A percentile compares a stretch with the other conserved stretches of the same genome.
phyloP scores from a whole-genome alignment of 2,113 vertebrate genomes.

The Peromyscus leucopus region DNA sequence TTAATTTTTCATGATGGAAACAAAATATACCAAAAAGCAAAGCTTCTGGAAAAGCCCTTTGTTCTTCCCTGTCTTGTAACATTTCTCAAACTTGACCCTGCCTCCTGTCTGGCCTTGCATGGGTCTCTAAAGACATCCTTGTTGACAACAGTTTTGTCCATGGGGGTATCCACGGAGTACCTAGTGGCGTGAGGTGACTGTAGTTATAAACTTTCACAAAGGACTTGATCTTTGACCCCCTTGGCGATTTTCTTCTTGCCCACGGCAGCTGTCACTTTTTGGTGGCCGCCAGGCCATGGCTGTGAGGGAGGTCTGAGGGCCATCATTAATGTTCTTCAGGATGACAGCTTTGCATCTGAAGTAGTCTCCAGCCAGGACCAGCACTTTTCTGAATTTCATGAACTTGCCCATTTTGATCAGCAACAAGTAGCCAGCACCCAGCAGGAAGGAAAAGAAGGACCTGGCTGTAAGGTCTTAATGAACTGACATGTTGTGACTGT shows the following conservation, averaged over 20 bases:
- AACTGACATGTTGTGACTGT: not conserved
- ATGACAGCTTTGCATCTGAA: too few species aligned
- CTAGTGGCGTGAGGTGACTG: not conserved
- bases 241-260: not conserved
- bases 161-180: not conserved
- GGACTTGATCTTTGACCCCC: not conserved
- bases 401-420: not conserved
- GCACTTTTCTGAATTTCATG: not conserved
- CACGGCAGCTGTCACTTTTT: not conserved
- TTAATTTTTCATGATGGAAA: not conserved
- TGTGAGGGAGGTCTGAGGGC: not conserved
- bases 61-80: not conserved
- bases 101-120: too few species aligned
- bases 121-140: not conserved
- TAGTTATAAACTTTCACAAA: not conserved
- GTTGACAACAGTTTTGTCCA: not conserved
- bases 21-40: not conserved
- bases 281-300: not conserved
- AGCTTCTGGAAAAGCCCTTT: not conserved
- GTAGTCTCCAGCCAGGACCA: not conserved
- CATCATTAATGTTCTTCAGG: not conserved
- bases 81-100: not conserved
- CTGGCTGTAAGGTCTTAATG: not conserved
- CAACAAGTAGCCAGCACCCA: not conserved
- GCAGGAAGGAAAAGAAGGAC: not conserved